Base-by-base conservation (phyloP, 2,797 vertebrate species). In the Anomalospiza imberbis region DNA sequence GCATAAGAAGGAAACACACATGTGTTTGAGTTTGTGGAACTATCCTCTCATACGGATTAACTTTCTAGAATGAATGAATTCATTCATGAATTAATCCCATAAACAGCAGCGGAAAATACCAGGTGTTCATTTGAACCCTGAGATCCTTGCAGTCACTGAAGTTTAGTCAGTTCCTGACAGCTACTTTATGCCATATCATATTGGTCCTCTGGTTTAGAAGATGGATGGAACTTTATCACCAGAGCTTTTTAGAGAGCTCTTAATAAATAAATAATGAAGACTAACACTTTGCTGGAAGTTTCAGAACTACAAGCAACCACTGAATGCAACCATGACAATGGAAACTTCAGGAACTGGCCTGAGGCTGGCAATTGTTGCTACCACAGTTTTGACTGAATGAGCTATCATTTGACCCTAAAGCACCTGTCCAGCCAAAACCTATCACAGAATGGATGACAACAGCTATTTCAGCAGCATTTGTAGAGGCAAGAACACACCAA, bases 381-480 rank as follows among this genome's bases (percentile, higher is more conserved):
- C 67, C 67, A 80, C 34, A 75, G 74, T 75, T 97, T 65, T 81
- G 72, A 61, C 62, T 93, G 90, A 96, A 95, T 80, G 86, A 95
- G 87, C 85, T 86, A 93, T 89, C 89, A 94, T 91, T 74, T 97
- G 94, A 94, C 88, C 88, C 93, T 81, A 60, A 91, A 96, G 94
- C 89, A 94, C 77, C 57, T 92, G 76, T 80, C 57, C 88, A 91
- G 88, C 70, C 91, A 95, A 94, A 95, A 81, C 47, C 66, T 65
- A 94, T 91, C 76, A 93, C 92, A 92, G 81, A 87, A 93, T 18
- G 68, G 89, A 87, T 80, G 91, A 83, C 80, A 95, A 93, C 89
- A 95, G 89, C 82, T 89, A 94, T 94, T 95, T 95, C 95, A 93
- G 93, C 75, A 81, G 74, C 89, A 89, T 96, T 96, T 95, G 65